Base-by-base conservation (phyloP, 2,113 vertebrate species). In the Formicarius rufipectus region DNA sequence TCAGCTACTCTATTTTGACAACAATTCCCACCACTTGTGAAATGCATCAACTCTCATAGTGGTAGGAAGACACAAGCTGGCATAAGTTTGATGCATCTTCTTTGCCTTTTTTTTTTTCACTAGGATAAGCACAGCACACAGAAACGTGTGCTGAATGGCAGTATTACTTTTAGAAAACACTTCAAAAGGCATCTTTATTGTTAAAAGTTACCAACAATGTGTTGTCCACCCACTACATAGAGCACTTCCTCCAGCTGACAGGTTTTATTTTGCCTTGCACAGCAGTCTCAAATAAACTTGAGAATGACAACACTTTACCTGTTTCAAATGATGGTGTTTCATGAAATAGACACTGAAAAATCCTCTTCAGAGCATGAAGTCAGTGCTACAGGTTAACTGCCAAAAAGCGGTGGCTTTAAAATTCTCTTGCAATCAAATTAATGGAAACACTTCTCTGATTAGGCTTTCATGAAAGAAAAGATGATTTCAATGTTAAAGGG, bases 1-100 rank as follows among this genome's bases (percentile, higher is more conserved):
- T 49, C 89, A 85, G 59, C 50, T 93, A 53, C 88, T 30, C 7
- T 78, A 71, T 84, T 90, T 84, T 86, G 87, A 83, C 76, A 94
- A 74, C 63, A 76, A 53, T 89, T 90, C 76, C 72, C 64, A 72
- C 22, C 8, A 49, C 73, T 56, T 77, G 79, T 53, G 73, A 89
- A 81, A 89, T 56, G 53, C 19, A 22, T 75, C n/a, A 12, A 3
- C 73, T 69, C 78, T 55, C 63, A 21, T 27, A 66, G 37, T 37
- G 84, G 44, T 44, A 53, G 69, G 77, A 80, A 93, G 84, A 68
- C 18, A 10, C 0, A 12, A 84, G 50, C 47, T 72, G 79, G 49
- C 71, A 16, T 13, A 53, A 80, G 24, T 18, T 30, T 33, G 33
- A 86, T 31, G 39, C 6, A 3, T 76, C 11, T 6, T 49, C 56